Percentiles rank a stretch among this genome's conserved stretches.
These are phyloP conservation scores for Euphydryas editha DNA, from an alignment of 2,888 invertebrate species.

Conservation along the genomic window DNA sequence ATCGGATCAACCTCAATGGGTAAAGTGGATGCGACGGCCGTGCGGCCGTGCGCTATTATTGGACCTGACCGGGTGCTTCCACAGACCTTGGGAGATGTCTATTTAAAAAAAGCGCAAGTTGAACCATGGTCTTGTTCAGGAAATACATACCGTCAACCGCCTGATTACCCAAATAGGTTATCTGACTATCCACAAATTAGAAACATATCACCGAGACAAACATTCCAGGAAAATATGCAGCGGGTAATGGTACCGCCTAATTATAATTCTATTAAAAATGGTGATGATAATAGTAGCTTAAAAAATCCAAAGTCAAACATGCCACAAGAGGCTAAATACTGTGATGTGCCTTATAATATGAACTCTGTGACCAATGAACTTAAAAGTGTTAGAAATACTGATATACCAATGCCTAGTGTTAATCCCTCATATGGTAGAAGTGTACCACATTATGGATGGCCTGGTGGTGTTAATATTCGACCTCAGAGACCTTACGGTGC, in stretches of 20 bases:
- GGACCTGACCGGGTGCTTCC: slow-evolving; percentile 76
- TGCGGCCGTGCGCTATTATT: slow-evolving; percentile 80
- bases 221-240: slow-evolving; percentile 82
- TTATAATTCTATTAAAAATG: slow-evolving; percentile 63
- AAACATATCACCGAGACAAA: slow-evolving; percentile 82
- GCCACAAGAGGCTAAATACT: slow-evolving; percentile 69
- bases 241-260: slow-evolving; percentile 76
- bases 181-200: slow-evolving; percentile 65
- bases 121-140: slow-evolving; percentile 68
- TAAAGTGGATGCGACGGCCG: slow-evolving; percentile 68
- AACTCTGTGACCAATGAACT: slow-evolving; percentile 68
- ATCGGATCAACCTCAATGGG: slow-evolving; percentile 67
- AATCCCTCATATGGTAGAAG: slow-evolving; percentile 57
- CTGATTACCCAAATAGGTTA: slow-evolving; percentile 70
- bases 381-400: slow-evolving; percentile 66
- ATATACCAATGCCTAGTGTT: slow-evolving; percentile 64
- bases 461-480: slow-evolving; percentile 59
- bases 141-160: slow-evolving; percentile 62
- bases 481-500: slow-evolving; percentile 63
- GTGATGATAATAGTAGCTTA: slow-evolving; percentile 59
- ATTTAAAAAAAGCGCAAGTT: slow-evolving; percentile 61
- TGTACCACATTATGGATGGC: slow-evolving; percentile 63
- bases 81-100: slow-evolving; percentile 59
- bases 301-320: slow-evolving; percentile 67
- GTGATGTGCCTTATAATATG: slow-evolving; percentile 80